Conservation (phyloP, 2,113 vertebrate genomes). For the Motacilla alba region DNA sequence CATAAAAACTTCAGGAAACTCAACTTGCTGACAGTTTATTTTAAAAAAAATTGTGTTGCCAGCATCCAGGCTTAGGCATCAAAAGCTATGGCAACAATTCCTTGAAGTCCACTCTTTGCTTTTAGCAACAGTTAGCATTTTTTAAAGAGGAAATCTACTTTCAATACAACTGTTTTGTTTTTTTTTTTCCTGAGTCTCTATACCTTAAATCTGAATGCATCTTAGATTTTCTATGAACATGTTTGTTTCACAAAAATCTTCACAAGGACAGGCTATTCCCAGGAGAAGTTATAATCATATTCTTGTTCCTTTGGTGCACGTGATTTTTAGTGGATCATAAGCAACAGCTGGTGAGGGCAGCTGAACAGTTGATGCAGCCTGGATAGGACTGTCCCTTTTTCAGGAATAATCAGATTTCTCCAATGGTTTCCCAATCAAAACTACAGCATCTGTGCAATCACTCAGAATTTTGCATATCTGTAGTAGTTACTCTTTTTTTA, state of each 20-base stretch:
- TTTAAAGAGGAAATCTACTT: background rate
- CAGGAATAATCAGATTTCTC: background rate
- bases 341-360: background rate
- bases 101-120: background rate
- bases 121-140: background rate
- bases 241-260: background rate
- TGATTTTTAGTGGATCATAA: background rate
- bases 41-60: background rate
- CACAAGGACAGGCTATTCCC: background rate
- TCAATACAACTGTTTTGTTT: background rate
- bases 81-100: background rate
- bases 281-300: background rate
- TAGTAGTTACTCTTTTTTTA: background rate
- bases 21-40: background rate
- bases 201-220: background rate
- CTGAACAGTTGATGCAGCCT: background rate
- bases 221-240: background rate
- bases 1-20: background rate
- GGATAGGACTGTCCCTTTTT: background rate
- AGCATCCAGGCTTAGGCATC: background rate
- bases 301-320: background rate
- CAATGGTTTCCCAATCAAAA: background rate
- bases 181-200: background rate
- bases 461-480: background rate
- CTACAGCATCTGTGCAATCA: background rate